Evolutionary conservation across 1,140 invertebrate species (phyloP), one percentile per base, ranked within the genome.

Genomic region (Solen grandis): DNA sequence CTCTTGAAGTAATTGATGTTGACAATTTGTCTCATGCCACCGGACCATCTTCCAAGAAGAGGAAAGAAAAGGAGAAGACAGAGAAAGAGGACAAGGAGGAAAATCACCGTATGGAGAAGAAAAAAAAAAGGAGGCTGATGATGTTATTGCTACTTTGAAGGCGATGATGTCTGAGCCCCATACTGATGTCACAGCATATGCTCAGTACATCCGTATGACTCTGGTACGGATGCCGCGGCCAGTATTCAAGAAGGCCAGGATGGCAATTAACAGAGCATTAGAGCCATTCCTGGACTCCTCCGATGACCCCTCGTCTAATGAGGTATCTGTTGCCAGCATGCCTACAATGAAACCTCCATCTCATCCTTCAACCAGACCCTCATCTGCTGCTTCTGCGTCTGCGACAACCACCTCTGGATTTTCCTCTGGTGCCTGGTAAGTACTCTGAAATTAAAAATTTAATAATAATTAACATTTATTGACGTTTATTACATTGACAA

Each of bases 391-490:
- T 50, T 50, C 46, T 50, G 46, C 46, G 46, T 50, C 46, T 50
- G 46, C 46, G 46, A 50, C 46, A n/a, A 50, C 46, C 46, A 50
- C 46, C 46, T 50, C 46, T 50, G 46, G 38, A 66, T 19, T 66
- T 41, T 77, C 60, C 74, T 77, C 52, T 19, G 60, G 38, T 68
- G 8, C 38, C 27, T 52, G 74, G 63, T 77, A 77, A 8, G 52
- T 5, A 22, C 16, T 69, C 52, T 60, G 16, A 13, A 79, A 29
- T 5, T 13, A 62, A 59, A 65, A 65, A 36, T 79, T 57, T 2
- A 79, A 31, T 38, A 57, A 25, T 22, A 69, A 62, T 8, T 60
- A 79, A 19, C 57, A 19, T 55, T 68, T 29, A 62, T 36, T 36
- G 4, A 79, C 31, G 4, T 8, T 46, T 22, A 50, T 46, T 31